Evolutionary conservation across 2,888 invertebrate genomes (phyloP), one percentile per base, ranked within the genome.

Genomic region (Euplagia quadripunctaria): DNA sequence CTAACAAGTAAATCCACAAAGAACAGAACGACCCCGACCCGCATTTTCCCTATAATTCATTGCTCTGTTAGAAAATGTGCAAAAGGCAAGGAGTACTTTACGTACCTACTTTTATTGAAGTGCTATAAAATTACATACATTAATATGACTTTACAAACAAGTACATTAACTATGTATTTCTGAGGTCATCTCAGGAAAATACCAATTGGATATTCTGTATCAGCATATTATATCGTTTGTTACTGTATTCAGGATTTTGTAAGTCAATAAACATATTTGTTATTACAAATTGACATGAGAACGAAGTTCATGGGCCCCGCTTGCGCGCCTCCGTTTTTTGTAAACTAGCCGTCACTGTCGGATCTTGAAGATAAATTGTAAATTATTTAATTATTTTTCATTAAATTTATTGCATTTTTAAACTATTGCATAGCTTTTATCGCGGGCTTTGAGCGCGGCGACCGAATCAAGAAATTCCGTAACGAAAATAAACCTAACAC

Each of bases 241-340:
- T 64, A 20, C 5, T 51, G 43, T 64, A 70, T 70, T 64, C 64
- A 51, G 20, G 17, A 49, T 31, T 70, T 63, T 51, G 70, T 51
- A 64, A 70, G 41, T 70, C 70, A 42, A 70, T 51, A 64, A 64
- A 64, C 61, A 12, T 16, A 70, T 70, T 70, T 70, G 42, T 43
- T 64, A 64, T 52, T 64, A 52, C 51, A 70, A 70, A 52, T 42
- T 49, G 41, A 20, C 16, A 14, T 12, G 20, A 12, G 58, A 61
- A 7, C 20, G 11, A 61, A 61, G 58, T 61, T 61, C 58, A 61
- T 14, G 12, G 31, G 31, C 20, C 58, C 4, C 20, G 12, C 5
- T 12, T 14, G 49, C 11, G 20, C 20, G 7, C 4, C 14, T 14
- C 6, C 61, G 14, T 31, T 61, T 31, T 61, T 61, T 31, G 14